phyloP scores from a whole-genome alignment of 2,888 invertebrate genomes.

The Caenorhabditis panamensis region DNA sequence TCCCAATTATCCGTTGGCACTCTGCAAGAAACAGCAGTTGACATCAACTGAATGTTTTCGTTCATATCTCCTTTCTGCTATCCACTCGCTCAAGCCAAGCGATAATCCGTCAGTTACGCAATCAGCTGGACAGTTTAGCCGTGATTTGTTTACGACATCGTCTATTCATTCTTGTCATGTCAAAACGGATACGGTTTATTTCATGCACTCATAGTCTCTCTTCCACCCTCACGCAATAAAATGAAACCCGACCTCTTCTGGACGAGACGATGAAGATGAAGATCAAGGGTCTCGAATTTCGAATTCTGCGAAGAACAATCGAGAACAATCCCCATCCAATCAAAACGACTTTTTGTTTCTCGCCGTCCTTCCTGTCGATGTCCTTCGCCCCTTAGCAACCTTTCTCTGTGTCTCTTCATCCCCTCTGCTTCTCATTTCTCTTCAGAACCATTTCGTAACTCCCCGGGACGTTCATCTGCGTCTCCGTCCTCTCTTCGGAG shows the following conservation, averaged over 20 bases:
- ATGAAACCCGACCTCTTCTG: constrained; percentile 38
- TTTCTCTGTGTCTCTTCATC: constrained; percentile 37
- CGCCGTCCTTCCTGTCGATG: constrained; percentile 15
- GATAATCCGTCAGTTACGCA: background rate
- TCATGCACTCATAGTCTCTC: no score
- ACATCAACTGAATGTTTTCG: no score
- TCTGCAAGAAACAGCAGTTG: no score
- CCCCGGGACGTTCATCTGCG: constrained; percentile 24
- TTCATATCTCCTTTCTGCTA: no score
- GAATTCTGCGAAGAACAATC: constrained; percentile 46
- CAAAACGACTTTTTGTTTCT: constrained; percentile 6
- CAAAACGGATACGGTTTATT: background rate
- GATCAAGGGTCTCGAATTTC: constrained; percentile 47
- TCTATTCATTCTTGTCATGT: background rate
- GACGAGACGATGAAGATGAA: no score
- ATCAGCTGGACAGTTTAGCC: background rate
- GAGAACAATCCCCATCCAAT: background rate
- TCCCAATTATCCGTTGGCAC: no score
- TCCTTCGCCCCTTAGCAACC: constrained; percentile 2
- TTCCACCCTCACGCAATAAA: constrained; percentile 31
- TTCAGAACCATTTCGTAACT: constrained; percentile 24
- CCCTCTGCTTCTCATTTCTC: constrained; percentile 41
- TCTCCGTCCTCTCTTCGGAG: background rate
- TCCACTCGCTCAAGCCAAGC: background rate
- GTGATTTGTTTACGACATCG: constrained; percentile 3